These are phyloP conservation scores for Poeciliopsis prolifica DNA, from an alignment of 2,113 vertebrate species.

Conservation along the genomic window DNA sequence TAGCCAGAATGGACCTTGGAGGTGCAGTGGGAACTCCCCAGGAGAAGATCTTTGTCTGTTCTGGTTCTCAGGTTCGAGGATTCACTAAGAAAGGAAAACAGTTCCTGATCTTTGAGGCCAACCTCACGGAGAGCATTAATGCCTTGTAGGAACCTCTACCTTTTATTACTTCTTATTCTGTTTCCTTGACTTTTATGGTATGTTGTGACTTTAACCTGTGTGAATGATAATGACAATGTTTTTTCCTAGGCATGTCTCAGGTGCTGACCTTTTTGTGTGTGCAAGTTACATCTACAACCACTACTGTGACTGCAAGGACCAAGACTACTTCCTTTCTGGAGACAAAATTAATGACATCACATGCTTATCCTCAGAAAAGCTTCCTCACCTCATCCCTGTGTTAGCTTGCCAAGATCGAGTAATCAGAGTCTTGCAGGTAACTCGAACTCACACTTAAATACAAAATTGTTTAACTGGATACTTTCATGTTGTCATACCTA, in stretches of 20 bases:
- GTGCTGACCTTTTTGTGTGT: constrained; percentile 94
- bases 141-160: constrained; percentile 86
- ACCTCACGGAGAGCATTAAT: constrained; percentile 95
- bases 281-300: constrained; percentile 98
- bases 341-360: constrained; percentile 98
- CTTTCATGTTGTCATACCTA: background rate
- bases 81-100: constrained; percentile 98
- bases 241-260: constrained; percentile 84
- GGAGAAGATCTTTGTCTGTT: constrained; percentile 95
- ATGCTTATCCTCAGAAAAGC: constrained; percentile 87
- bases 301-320: constrained; percentile 97
- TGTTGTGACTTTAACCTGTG: background rate
- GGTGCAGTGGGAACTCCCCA: constrained; percentile 91
- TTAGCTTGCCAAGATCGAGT: constrained; percentile 95
- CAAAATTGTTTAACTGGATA: background rate
- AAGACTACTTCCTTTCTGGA: constrained; percentile 94
- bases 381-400: constrained; percentile 80
- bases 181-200: background rate
- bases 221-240: background rate
- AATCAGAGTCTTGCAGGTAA: constrained; percentile 92
- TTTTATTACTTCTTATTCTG: background rate
- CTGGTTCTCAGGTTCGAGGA: constrained; percentile 92
- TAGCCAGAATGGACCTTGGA: constrained; percentile 89
- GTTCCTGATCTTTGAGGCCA: constrained; percentile 97
- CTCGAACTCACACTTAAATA: background rate